Base-by-base conservation (phyloP, 1,140 invertebrate genomes). In the Halyomorpha halys region DNA sequence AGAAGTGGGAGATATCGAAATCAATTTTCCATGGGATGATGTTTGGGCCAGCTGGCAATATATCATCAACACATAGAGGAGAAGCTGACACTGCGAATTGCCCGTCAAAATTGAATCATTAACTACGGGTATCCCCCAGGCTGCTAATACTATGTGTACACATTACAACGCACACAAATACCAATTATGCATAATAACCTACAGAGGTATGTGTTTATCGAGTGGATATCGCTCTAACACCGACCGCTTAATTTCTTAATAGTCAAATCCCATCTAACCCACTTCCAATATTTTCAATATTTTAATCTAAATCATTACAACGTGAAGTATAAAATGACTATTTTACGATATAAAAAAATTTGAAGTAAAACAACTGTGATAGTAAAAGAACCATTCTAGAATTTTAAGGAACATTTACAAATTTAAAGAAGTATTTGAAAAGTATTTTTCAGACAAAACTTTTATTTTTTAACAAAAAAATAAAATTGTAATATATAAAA, bases 61-160 rank as follows among this genome's bases (percentile, higher is more conserved):
- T 64, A 64, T 64, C 62, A 64, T 30, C 51, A 56, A 64, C 49
- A 56, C 49, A 64, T 56, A 64, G n/a, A n/a, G 47, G 39, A 18
- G 21, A 30, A n/a, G 30, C 62, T 64, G 49, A 64, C 62, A 56
- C 62, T 64, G 49, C 39, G 62, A 64, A 64, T 64, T 64, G 62
- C 62, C 62, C 62, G 62, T 64, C 62, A 64, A 64, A 64, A 64
- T 64, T 64, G 62, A 64, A 64, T 64, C 62, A 64, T 64, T 64
- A 64, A 64, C 62, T 64, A 34, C 11, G 11, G 25, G 11, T 47
- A 21, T 25, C 45, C n/a, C 56, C 23, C 13, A 19, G 16, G 30
- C 21, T 13, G n/a, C 56, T 34, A 59, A 30, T 34, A 54, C 51
- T 64, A 51, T 64, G 62, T 64, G 53, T 51, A 56, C 49, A 64